phyloP scores from a whole-genome alignment of 1,140 invertebrate genomes.

The Musca domestica region DNA sequence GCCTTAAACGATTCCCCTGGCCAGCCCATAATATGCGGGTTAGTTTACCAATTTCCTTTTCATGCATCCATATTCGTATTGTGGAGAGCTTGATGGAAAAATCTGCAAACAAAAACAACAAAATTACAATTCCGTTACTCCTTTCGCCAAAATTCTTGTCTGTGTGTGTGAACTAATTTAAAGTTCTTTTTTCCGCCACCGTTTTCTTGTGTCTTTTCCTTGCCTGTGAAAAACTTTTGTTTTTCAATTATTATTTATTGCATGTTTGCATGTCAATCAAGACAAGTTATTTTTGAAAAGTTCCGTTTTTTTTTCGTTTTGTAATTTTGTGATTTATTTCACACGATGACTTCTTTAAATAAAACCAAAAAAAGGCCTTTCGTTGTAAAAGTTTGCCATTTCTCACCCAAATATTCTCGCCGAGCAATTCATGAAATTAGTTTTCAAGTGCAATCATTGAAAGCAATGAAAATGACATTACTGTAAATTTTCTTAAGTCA shows the following conservation, averaged over 20 bases:
- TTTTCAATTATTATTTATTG: conserved; percentile 12
- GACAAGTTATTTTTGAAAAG: too few species aligned
- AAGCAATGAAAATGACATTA: too few species aligned
- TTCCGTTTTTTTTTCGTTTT: too few species aligned
- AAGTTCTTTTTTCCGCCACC: neutral
- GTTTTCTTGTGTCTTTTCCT: neutral
- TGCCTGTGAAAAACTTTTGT: neutral
- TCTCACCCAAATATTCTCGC: too few species aligned
- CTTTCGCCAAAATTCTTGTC: neutral
- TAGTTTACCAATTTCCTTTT: conserved; percentile 76
- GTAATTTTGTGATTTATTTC: too few species aligned
- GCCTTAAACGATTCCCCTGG: conserved; percentile 73
- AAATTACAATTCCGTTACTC: neutral
- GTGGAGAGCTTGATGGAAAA: conserved; percentile 78
- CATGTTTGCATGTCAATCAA: conserved; percentile 14
- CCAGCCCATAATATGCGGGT: conserved; percentile 86
- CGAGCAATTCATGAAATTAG: too few species aligned
- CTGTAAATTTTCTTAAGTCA: too few species aligned
- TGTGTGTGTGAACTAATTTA: conserved; percentile 41
- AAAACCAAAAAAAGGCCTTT: too few species aligned
- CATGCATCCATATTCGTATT: conserved; percentile 89
- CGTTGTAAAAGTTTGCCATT: too few species aligned
- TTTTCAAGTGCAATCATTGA: too few species aligned
- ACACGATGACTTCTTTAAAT: too few species aligned
- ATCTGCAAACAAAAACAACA: conserved; percentile 51